Evolutionary conservation across 2,888 invertebrate genomes (phyloP), one percentile per base, ranked within the genome.

Genomic region (Camponotus fellah): DNA sequence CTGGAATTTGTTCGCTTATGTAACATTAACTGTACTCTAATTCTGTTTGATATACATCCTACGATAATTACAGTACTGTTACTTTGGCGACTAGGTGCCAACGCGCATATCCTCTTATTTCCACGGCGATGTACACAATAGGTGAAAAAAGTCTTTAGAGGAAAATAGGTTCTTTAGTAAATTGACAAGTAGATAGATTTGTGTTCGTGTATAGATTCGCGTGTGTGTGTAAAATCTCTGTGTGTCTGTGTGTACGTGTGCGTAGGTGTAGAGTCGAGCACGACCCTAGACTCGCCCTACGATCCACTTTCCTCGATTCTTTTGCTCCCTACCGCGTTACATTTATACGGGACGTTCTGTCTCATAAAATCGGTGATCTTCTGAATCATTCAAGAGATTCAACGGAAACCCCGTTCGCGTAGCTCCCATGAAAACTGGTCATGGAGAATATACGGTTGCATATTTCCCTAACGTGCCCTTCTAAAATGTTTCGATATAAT

Each of bases 131-230:
- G 77, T 87, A 86, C 81, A 79, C 83, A 65, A 90, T 88, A 91
- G 92, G 93, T 93, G 93, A 92, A 94, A 94, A 93, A 94, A 93
- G 92, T 92, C 90, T 92, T 93, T 92, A 92, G 92, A 94, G 91
- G 92, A 93, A 93, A 94, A 94, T 94, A 94, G 91, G 91, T 91
- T 92, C 87, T 92, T 91, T 89, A 88, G 91, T 91, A 91, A 94
- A 94, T 94, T 94, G 94, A 94, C 94, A 93, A 93, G 94, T 94
- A 94, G 94, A 94, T 93, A 92, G 91, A 87, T 82, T 91, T 72
- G 82, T 89, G 66, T 83, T 26, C 66, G 56, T 43, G 69, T 82
- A 60, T 80, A 40, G n/a, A 64, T 53, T n/a, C 10, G 66, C 34
- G 56, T 56, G 62, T 34, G 21, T 49, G 34, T 32, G n/a, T n/a